Evolutionary conservation across 2,797 vertebrate genomes (phyloP), one percentile per base, ranked within the genome.

Genomic region (Nyctibius grandis): DNA sequence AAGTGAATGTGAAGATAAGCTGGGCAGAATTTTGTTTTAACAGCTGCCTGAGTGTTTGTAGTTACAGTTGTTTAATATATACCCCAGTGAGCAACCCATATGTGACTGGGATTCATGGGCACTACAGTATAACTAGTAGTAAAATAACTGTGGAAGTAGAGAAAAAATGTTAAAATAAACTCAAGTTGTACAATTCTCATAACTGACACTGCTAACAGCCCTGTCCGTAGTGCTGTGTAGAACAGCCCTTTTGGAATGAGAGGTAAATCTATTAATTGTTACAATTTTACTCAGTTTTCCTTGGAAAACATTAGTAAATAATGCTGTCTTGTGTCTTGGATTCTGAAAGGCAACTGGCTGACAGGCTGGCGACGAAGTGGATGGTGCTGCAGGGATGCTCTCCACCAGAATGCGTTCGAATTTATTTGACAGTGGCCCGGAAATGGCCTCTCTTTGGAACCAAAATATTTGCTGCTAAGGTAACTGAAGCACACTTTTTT

Each of bases 381-480:
- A 98, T 98, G 48, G 97, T 98, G 73, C 97, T 99, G 77, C 98
- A 98, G 78, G 99, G 99, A 34, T 99, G 99, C 96, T 98, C 98
- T 85, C 97, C 97, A 42, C 93, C 98, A 1, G 99, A 99, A 97
- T 99, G 99, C 53, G 94, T 99, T 97, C 98, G 99, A 73, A 99
- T 99, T 96, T 99, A 99, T 95, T 97, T 99, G 91, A 99, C 99
- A 0, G 99, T 99, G 85, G 99, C 99, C 42, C 98, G 99, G 76
- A 99, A 99, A 91, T 99, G 99, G 99, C 98, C 99, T 38, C 97
- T 99, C 89, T 99, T 99, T 94, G 99, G 99, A 93, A 98, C 98
- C 96, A 99, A 99, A 96, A 98, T 99, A 75, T 99, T 99, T 97
- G 98, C 98, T 95, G 99, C 99, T 89, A 99, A 99, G 98, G 99